Evolutionary conservation across 2,797 vertebrate genomes (phyloP), one percentile per base, ranked within the genome.

Genomic region (Sebastes goodei): DNA sequence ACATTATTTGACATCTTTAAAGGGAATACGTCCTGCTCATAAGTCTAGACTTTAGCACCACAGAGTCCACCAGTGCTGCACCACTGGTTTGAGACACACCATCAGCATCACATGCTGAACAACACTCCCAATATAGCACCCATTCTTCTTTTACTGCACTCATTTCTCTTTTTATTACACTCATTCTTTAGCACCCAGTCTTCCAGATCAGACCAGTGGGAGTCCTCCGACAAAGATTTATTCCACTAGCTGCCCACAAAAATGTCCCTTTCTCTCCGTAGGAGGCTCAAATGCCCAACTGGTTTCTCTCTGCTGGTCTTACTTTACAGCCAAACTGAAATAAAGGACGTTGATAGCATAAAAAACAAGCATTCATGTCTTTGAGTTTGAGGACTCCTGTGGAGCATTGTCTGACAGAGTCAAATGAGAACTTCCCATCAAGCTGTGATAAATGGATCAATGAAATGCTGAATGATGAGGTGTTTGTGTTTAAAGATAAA

Each of bases 381-480:
- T 32, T 53, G 62, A 79, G n/a, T 38, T 46, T n/a, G 33, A 71
- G n/a, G 69, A 65, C 21, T 78, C 61, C 49, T 7, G 61, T 8
- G 42, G 72, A 76, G 56, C 20, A 3, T 10, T 32, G 42, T 71
- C 23, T 80, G 59, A n/a, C 6, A 11, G 11, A 79, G 32, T 81
- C 32, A 66, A 21, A 80, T 64, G 42, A 70, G 49, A 33, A 25
- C 29, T 32, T 6, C 57, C 21, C 59, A 68, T 69, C 68, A 76
- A 53, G 76, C 67, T 75, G 74, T 35, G 74, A 74, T 62, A 38
- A 71, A 83, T 70, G 33, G 59, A 76, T 76, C 73, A 32, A 67
- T 80, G 27, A 32, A 64, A 68, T 30, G 46, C 7, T 80, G 38
- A 78, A 67, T 38, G 57, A 81, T 74, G 70, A 63, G 46, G 23